Percentiles rank a stretch among this genome's conserved stretches.
Conservation (phyloP, 2,888 invertebrate species). For the Nemotelus pantherinus region DNA sequence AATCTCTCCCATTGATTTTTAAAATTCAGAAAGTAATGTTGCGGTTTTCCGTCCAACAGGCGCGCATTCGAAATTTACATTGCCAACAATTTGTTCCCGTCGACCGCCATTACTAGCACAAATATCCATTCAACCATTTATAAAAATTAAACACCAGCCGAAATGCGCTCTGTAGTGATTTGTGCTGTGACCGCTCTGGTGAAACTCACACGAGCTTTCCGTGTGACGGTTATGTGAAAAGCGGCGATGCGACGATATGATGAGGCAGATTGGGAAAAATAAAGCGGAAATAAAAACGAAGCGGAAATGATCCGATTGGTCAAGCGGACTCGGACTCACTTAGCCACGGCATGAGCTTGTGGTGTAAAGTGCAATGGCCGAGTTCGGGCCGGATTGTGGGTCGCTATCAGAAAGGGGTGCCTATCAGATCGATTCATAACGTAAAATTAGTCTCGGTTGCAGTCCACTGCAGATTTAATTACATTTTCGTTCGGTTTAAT, state of each 20-base stretch:
- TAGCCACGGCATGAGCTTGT: no score
- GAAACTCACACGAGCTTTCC: background rate
- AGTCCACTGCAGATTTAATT: conserved; percentile 50
- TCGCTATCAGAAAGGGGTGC: background rate
- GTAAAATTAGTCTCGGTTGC: conserved; percentile 43
- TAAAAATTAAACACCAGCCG: conserved; percentile 25
- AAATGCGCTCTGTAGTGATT: conserved; percentile 9
- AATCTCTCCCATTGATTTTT: background rate
- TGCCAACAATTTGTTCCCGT: conserved; percentile 16
- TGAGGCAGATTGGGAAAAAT: conserved; percentile 17
- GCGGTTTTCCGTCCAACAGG: background rate
- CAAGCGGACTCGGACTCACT: background rate
- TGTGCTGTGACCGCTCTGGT: background rate
- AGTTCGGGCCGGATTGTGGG: background rate
- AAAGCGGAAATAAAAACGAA: conserved; percentile 36
- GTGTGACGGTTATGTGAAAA: background rate
- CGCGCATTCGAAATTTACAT: conserved; percentile 7
- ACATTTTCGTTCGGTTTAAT: conserved; percentile 50
- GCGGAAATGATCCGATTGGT: conserved; percentile 40
- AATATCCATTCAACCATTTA: conserved; percentile 14
- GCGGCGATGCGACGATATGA: conserved; percentile 4
- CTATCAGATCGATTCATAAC: conserved; percentile 40
- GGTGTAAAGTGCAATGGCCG: no score
- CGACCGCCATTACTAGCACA: conserved; percentile 15
- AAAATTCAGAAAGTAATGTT: background rate